Evolutionary conservation across 2,888 invertebrate species (phyloP).

Genomic region (Dexiosoma caninum): DNA sequence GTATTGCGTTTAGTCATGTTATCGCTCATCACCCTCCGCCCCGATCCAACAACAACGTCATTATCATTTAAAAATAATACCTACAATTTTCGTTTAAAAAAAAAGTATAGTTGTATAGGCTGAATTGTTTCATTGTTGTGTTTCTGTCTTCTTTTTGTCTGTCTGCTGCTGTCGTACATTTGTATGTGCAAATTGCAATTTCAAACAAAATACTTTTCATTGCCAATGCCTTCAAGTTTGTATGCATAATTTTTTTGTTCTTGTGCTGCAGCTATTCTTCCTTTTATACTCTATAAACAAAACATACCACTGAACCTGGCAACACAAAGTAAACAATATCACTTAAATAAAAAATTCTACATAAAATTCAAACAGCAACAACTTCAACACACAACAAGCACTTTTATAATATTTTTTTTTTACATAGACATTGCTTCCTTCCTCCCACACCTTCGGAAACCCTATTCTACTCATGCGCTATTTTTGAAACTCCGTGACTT

Average conservation of each 20-base stretch:
- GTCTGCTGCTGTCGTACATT: not conserved
- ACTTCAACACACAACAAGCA: conserved; percentile 23
- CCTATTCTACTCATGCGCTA: conserved; percentile 9
- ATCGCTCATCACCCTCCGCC: not conserved
- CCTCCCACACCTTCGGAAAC: conserved; percentile 37
- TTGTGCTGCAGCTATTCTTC: conserved; percentile 4
- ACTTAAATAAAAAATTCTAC: not conserved
- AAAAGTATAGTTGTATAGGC: conserved; percentile 36
- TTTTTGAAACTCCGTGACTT: conserved; percentile 38
- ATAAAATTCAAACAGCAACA: conserved; percentile 37
- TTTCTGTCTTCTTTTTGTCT: not conserved
- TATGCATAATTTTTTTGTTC: not conserved
- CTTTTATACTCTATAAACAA: conserved; percentile 21
- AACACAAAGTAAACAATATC: conserved; percentile 12
- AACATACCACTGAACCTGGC: conserved; percentile 13
- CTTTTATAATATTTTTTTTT: not conserved
- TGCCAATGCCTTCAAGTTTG: conserved; percentile 57
- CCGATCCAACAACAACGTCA: not conserved
- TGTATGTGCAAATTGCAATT: conserved; percentile 34
- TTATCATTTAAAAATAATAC: not conserved
- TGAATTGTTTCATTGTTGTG: conserved; percentile 37
- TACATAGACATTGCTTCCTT: conserved; percentile 23
- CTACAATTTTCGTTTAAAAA: not conserved
- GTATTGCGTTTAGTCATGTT: not conserved
- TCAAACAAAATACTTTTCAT: conserved; percentile 55